Evolutionary conservation across 2,797 vertebrate genomes (phyloP), one percentile per base, ranked within the genome.

Genomic region (Leptatherina wallacei): DNA sequence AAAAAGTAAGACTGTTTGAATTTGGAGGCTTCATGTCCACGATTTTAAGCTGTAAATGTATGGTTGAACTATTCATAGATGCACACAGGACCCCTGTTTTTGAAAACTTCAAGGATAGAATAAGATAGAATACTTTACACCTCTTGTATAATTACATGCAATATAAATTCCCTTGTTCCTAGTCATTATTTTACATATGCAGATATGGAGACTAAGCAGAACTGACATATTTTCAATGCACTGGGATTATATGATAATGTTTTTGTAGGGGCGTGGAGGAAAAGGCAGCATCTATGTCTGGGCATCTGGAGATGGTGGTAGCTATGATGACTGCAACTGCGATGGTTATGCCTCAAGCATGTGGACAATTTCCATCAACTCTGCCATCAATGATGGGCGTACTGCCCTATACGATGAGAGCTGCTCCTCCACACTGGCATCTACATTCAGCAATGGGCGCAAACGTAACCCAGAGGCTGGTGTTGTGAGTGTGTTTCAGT

Each of bases 311-410:
- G 98, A 99, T 0, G 98, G 98, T 0, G 98, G 98, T 83, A 98
- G 97, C 93, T 99, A 98, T 0, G 98, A 99, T 20, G 98, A 99
- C 92, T 99, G 98, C 78, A 99, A 99, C 88, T 99, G 98, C 0
- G 98, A 99, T 0, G 98, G 98, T 40, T 99, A 99, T 0, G 98
- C 98, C 55, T 99, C 98, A 0, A 99, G 98, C 92, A 99, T 99
- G 98, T 99, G 98, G 98, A 99, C 98, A 8, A 98, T 99, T 92
- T 99, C 98, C 83, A 99, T 99, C 90, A 99, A 99, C 91, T 99
- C 98, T 0, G 98, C 98, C 84, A 99, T 99, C 88, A 99, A 99
- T 0, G 98, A 99, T 0, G 98, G 98, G 9, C 95, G 98, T 75
- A 99, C 98, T 0, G 98, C 98, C 14, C 92, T 99, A 27, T 99